Evolutionary conservation across 2,113 vertebrate genomes (phyloP), one percentile per base, ranked within the genome.

Genomic region (Motacilla alba): DNA sequence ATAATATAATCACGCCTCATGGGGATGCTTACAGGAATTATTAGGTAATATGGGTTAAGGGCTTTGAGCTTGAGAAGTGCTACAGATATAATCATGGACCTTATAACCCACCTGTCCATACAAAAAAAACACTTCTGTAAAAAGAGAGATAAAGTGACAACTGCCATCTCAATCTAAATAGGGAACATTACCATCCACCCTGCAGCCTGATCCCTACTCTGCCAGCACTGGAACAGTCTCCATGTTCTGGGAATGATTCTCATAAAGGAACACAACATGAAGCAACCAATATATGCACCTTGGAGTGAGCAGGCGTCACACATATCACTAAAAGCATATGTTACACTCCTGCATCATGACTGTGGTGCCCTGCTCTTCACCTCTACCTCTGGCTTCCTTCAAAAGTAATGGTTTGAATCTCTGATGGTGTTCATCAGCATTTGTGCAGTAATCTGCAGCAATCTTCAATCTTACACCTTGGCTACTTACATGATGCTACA

Each of bases 381-480:
- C 24, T 53, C 21, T 66, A 50, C 55, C 63, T 88, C 33, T 70
- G 37, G 41, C 63, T 80, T 80, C 47, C 59, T 79, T 62, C 22
- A 62, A 35, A 83, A 79, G n/a, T 10, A 47, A 18, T 30, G 46
- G 15, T 62, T 82, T 69, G 44, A 78, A 68, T 68, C 49, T 43
- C 58, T 46, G 23, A 66, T 74, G 50, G 27, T 79, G 43, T 10
- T 77, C 20, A 56, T 44, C 44, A 46, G 39, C 31, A 11, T 60
- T 26, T 23, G 17, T 39, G 47, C 24, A 24, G 70, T 35, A 44
- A 76, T 23, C 49, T 60, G 74, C 1, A 0, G 49, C 20, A 2
- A 0, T 37, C 43, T 80, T 47, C 31, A 2, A 0, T 44, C 50
- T 73, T 39, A 37, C 4, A 31, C 30, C 37, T 68, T 5, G 1